Conservation (phyloP, 2,113 vertebrate species). For the Cricetomys ansorgei region DNA sequence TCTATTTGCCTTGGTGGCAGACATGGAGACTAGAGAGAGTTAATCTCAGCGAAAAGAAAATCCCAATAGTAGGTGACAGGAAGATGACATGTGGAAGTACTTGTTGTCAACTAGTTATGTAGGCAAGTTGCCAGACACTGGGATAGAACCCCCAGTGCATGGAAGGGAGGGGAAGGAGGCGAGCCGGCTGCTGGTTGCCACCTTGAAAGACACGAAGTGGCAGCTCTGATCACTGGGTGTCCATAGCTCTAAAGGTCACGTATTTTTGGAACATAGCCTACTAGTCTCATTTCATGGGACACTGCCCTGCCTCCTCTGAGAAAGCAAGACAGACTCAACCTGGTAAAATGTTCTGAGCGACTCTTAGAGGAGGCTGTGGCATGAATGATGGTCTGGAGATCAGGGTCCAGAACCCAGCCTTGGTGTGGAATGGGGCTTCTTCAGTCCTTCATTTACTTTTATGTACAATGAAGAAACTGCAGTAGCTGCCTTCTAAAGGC, state of each 20-base stretch:
- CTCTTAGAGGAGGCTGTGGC: background rate
- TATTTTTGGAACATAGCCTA: slow-evolving; percentile 54
- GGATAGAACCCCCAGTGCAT: background rate
- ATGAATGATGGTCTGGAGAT: background rate
- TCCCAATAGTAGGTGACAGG: slow-evolving; percentile 9
- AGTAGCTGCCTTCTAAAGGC: background rate
- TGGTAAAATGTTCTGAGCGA: slow-evolving; percentile 12
- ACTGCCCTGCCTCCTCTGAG: slow-evolving; percentile 31
- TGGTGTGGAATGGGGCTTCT: background rate
- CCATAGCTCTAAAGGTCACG: slow-evolving; percentile 57
- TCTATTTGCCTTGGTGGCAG: background rate
- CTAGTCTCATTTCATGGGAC: slow-evolving; percentile 43
- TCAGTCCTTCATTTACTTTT: background rate
- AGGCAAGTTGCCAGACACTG: slow-evolving; percentile 21
- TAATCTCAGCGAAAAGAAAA: slow-evolving; percentile 47
- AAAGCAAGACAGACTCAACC: slow-evolving; percentile 9
- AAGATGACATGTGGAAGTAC: slow-evolving; percentile 25
- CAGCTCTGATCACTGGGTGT: slow-evolving; percentile 38
- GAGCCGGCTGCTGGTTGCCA: background rate
- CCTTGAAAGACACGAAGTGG: background rate
- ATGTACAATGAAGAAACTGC: background rate
- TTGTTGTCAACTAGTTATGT: slow-evolving; percentile 16
- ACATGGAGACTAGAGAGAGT: background rate
- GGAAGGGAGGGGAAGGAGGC: background rate
- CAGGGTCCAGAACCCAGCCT: background rate